A percentile compares a stretch with the other conserved stretches of the same genome.
Conservation (phyloP, 2,113 vertebrate species). For the Murina feae region DNA sequence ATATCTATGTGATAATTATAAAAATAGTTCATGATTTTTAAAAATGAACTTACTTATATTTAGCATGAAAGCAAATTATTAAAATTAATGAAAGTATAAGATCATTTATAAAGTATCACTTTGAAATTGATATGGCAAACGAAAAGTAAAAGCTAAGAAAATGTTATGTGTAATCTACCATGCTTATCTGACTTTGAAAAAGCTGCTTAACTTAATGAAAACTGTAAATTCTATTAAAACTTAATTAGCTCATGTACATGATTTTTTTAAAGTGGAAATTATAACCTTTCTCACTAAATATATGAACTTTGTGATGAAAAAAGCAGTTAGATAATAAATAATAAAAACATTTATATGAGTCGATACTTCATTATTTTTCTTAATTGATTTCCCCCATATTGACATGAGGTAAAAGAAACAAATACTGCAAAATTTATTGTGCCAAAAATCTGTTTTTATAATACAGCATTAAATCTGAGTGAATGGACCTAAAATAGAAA, state of each 20-base stretch:
- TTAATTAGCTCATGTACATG: background rate
- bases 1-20: background rate
- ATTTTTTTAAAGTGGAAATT: slow-evolving; percentile 17
- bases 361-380: background rate
- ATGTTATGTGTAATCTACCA: background rate
- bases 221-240: background rate
- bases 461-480: background rate
- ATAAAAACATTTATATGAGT: background rate
- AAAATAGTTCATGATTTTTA: background rate
- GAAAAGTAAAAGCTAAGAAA: background rate
- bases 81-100: background rate
- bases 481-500: background rate
- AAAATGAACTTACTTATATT: background rate
- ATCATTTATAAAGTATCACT: background rate
- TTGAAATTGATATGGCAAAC: background rate
- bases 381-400: slow-evolving; percentile 25
- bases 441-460: background rate
- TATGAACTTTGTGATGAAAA: background rate
- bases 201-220: background rate
- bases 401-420: background rate
- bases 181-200: slow-evolving; percentile 27
- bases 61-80: background rate
- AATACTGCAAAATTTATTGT: background rate
- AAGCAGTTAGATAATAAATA: background rate
- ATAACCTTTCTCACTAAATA: background rate